Percentiles rank a stretch among this genome's conserved stretches.
These are phyloP conservation scores for Heliconius ethilla DNA, from an alignment of 2,888 invertebrate genomes.

Conservation along the genomic window DNA sequence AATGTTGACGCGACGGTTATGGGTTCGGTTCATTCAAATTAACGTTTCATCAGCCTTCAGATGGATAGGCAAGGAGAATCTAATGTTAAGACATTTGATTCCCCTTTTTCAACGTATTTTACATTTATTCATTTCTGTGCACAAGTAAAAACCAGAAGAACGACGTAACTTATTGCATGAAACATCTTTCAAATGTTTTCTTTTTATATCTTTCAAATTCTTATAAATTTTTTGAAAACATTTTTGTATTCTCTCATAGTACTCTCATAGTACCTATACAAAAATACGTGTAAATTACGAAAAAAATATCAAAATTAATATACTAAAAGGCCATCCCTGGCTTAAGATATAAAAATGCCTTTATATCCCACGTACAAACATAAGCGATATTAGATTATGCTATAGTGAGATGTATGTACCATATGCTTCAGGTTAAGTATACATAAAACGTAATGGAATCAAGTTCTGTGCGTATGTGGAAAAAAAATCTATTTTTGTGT, in stretches of 20 bases:
- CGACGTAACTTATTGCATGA: no score
- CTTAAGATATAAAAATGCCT: constrained; percentile 55
- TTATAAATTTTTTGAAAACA: not conserved
- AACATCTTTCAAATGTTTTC: no score
- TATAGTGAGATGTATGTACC: constrained; percentile 44
- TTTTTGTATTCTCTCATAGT: not conserved
- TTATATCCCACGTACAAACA: constrained; percentile 61
- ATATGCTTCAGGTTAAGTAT: constrained; percentile 39
- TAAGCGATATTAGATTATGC: constrained; percentile 63
- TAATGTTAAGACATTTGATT: no score
- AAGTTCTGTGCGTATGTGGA: constrained; percentile 14
- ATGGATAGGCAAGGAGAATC: no score
- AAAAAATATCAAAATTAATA: constrained; percentile 1
- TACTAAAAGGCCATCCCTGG: constrained; percentile 21
- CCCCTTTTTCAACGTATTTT: no score
- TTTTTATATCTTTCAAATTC: no score
- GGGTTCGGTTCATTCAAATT: no score
- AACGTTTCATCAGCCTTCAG: no score
- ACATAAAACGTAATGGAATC: constrained; percentile 39
- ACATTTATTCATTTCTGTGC: no score
- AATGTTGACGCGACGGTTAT: no score
- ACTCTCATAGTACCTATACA: not conserved
- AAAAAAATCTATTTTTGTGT: not conserved
- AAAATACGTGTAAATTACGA: not conserved
- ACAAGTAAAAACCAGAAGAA: no score